A percentile compares a stretch with the other conserved stretches of the same genome.
phyloP scores from a whole-genome alignment of 1,140 invertebrate species.

The Drosophila subobscura region DNA sequence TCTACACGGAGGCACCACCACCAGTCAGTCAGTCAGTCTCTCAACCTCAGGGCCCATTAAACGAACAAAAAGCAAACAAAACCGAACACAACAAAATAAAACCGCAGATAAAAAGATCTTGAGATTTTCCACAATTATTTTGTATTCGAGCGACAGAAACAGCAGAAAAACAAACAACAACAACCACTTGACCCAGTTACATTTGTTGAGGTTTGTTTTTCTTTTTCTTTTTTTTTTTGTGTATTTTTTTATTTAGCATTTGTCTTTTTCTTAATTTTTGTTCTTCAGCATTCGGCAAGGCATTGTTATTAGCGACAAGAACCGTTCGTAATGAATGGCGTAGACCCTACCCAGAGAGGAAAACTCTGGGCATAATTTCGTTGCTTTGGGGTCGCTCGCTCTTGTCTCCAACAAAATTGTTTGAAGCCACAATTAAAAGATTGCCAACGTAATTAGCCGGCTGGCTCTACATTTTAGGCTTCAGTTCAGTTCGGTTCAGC shows the following conservation, averaged over 20 bases:
- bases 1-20: conserved; percentile 5
- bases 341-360: conserved; percentile 25
- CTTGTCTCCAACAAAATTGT: conserved; percentile 49
- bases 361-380: conserved; percentile 25
- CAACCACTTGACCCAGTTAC: conserved; percentile 73
- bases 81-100: conserved; percentile 59
- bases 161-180: conserved; percentile 5
- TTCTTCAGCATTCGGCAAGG: conserved; percentile 51
- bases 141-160: conserved; percentile 39
- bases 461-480: neutral
- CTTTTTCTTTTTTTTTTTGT: conserved; percentile 54
- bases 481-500: conserved; percentile 15
- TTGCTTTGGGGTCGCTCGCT: conserved; percentile 54
- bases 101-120: conserved; percentile 75
- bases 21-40: neutral
- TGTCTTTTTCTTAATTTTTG: conserved; percentile 57
- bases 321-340: conserved; percentile 60
- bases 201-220: conserved; percentile 66
- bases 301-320: conserved; percentile 75
- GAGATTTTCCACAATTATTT: conserved; percentile 74
- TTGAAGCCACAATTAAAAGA: conserved; percentile 68
- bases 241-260: conserved; percentile 55
- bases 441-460: conserved; percentile 66
- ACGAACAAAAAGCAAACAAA: conserved; percentile 46
- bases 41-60: conserved; percentile 53